phyloP scores from a whole-genome alignment of 2,113 vertebrate genomes.

The Corapipo altera region DNA sequence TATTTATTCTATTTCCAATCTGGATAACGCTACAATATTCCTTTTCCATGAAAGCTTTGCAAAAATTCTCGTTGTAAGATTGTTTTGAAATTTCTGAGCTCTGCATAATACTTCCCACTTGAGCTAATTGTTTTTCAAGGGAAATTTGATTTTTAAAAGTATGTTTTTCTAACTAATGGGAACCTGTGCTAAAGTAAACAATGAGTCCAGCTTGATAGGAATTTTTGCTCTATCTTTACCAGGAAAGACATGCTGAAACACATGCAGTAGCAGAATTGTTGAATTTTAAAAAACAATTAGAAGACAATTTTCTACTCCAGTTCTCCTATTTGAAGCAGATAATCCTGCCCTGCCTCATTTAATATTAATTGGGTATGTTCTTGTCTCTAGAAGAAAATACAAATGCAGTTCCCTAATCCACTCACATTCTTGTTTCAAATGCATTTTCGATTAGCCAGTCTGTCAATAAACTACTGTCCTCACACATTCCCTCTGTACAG shows the following conservation, averaged over 20 bases:
- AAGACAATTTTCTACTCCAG: constrained; percentile 29
- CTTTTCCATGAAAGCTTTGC: not conserved
- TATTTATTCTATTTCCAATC: not conserved
- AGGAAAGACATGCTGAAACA: constrained; percentile 1
- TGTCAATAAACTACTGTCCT: not conserved
- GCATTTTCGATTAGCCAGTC: not conserved
- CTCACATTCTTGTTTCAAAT: not conserved
- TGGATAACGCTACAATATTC: not conserved
- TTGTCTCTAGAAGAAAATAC: constrained; percentile 6
- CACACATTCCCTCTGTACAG: not conserved
- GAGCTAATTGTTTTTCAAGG: constrained; percentile 55
- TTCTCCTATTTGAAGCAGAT: constrained; percentile 14
- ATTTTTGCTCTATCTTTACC: constrained; percentile 30
- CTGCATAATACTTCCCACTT: constrained; percentile 36
- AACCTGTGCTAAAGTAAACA: constrained; percentile 45
- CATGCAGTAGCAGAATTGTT: not conserved
- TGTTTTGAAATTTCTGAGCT: constrained; percentile 32
- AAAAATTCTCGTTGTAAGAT: not conserved
- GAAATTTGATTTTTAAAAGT: constrained; percentile 48
- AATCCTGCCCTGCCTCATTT: constrained; percentile 35
- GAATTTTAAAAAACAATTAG: constrained; percentile 24
- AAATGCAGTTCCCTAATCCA: constrained; percentile 4
- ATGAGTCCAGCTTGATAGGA: not conserved
- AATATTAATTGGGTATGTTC: constrained; percentile 20
- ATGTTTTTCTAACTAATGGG: constrained; percentile 54